Evolutionary conservation across 1,140 invertebrate genomes (phyloP).

Genomic region (Pinna nobilis): DNA sequence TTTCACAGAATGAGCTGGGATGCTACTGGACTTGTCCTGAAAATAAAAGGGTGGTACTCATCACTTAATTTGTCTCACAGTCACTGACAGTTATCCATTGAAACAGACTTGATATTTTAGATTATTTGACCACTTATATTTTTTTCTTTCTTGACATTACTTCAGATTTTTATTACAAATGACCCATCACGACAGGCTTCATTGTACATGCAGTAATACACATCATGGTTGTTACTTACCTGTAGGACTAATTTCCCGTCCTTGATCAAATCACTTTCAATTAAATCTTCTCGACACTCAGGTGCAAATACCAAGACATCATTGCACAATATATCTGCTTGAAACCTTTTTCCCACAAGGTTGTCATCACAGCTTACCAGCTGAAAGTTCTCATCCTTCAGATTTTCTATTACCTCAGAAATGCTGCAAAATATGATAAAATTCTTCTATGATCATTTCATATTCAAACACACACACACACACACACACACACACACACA

Average conservation of each 20-base stretch:
- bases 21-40: slow-evolving; percentile 70
- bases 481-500: no score
- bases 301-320: slow-evolving; percentile 63
- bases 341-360: slow-evolving; percentile 51
- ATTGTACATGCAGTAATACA: no score
- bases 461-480: no score
- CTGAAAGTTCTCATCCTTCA: slow-evolving; percentile 57
- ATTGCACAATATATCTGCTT: slow-evolving; percentile 58
- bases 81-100: no score
- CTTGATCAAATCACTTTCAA: slow-evolving; percentile 47
- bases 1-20: slow-evolving; percentile 63
- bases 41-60: slow-evolving; percentile 11
- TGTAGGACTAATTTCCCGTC: slow-evolving; percentile 54
- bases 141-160: no score
- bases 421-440: slow-evolving; percentile 53
- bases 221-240: slow-evolving; percentile 42
- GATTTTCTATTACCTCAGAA: slow-evolving; percentile 48
- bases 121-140: no score
- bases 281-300: slow-evolving; percentile 42
- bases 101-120: no score
- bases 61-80: not conserved
- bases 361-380: slow-evolving; percentile 24
- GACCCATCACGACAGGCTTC: no score
- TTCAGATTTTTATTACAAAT: no score
- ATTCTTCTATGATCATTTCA: no score